Percentiles rank a stretch among this genome's conserved stretches.
Evolutionary conservation across 2,113 vertebrate genomes (phyloP).

Genomic region (Sander lucioperca): DNA sequence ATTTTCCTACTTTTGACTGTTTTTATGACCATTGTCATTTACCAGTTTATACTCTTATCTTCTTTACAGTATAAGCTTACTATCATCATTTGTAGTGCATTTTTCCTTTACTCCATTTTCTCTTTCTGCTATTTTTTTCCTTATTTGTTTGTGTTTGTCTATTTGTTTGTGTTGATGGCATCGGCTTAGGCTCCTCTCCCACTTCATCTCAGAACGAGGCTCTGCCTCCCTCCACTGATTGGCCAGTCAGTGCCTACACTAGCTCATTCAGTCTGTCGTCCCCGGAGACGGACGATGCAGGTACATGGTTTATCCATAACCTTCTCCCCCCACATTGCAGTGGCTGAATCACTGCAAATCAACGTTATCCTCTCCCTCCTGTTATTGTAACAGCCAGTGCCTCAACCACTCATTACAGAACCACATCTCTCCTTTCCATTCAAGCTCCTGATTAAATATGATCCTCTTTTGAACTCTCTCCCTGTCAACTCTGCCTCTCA

Average conservation of each 20-base stretch:
- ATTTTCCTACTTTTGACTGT: conserved; percentile 65
- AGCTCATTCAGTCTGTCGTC: conserved; percentile 92
- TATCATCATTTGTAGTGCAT: conserved; percentile 57
- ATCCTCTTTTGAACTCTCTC: conserved; percentile 28
- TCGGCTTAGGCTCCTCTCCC: conserved; percentile 89
- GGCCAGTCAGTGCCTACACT: conserved; percentile 93
- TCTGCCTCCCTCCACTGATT: conserved; percentile 93
- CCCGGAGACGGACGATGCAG: conserved; percentile 89
- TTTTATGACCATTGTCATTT: conserved; percentile 55
- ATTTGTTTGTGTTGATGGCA: conserved; percentile 69
- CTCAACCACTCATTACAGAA: conserved; percentile 31
- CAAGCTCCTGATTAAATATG: conserved; percentile 30
- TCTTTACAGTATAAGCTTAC: conserved; percentile 33
- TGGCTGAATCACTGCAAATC: conserved; percentile 50
- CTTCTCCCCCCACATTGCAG: conserved; percentile 49
- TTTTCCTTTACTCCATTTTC: conserved; percentile 75
- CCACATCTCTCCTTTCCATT: conserved; percentile 16
- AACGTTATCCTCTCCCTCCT: conserved; percentile 36
- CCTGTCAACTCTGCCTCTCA: conserved; percentile 30
- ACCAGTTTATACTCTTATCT: conserved; percentile 31
- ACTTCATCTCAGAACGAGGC: conserved; percentile 92
- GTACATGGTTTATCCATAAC: conserved; percentile 79
- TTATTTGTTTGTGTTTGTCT: conserved; percentile 69
- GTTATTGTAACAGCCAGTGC: conserved; percentile 31
- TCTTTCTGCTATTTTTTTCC: conserved; percentile 68